Conservation (phyloP, 2,113 vertebrate species). For the Abramis brama region DNA sequence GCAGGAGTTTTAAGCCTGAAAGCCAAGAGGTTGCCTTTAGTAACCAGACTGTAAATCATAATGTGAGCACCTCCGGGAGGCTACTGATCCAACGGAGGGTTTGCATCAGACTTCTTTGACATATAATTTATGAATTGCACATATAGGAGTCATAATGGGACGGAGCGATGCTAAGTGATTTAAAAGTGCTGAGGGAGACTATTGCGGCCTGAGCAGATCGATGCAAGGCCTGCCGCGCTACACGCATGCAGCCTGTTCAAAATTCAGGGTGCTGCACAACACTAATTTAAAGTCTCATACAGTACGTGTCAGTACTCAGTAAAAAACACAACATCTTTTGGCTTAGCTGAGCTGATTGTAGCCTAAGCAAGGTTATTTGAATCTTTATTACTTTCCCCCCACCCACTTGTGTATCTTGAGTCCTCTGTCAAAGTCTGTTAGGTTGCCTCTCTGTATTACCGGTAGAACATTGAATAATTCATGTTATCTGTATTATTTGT, state of each 20-base stretch:
- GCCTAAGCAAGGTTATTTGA: slow-evolving; percentile 66
- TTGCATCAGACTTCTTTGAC: slow-evolving; percentile 20
- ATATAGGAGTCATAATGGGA: neutral
- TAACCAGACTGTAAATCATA: slow-evolving; percentile 38
- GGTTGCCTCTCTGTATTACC: slow-evolving; percentile 61
- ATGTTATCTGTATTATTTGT: slow-evolving; percentile 74
- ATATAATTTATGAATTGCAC: slow-evolving; percentile 26
- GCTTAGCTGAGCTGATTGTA: slow-evolving; percentile 67
- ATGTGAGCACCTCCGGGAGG: neutral
- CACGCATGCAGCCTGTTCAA: slow-evolving; percentile 30
- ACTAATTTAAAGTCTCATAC: slow-evolving; percentile 45
- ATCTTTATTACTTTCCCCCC: slow-evolving; percentile 65
- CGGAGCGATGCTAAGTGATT: neutral
- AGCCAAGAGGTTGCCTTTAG: slow-evolving; percentile 1
- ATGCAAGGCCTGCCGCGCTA: neutral
- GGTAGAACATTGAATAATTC: slow-evolving; percentile 73
- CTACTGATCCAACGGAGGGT: neutral
- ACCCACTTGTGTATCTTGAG: slow-evolving; percentile 51
- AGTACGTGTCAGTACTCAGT: slow-evolving; percentile 46
- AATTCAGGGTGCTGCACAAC: slow-evolving; percentile 8
- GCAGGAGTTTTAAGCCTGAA: neutral
- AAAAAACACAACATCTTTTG: slow-evolving; percentile 62
- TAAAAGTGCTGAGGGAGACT: slow-evolving; percentile 25
- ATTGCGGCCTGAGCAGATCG: neutral
- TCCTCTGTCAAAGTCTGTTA: slow-evolving; percentile 70